phyloP scores from a whole-genome alignment of 2,797 vertebrate genomes.

The Balearica regulorum region DNA sequence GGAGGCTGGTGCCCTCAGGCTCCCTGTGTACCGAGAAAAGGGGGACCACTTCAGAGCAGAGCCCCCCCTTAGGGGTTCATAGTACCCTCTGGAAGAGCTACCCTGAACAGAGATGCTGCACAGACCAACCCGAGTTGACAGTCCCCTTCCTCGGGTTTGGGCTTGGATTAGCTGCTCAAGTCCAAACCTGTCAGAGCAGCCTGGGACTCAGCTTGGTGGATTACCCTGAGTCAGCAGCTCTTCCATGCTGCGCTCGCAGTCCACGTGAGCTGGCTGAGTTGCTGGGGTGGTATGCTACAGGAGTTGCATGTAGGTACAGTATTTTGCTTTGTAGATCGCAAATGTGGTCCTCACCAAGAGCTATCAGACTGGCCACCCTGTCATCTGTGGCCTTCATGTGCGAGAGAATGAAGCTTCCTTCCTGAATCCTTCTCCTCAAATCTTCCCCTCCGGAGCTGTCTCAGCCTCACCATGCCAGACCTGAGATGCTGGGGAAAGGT shows the following conservation, averaged over 20 bases:
- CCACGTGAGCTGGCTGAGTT: neutral
- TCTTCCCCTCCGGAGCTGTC: neutral
- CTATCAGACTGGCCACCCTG: neutral
- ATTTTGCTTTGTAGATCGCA: neutral
- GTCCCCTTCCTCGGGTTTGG: neutral
- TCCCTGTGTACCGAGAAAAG: neutral
- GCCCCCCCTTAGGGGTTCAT: neutral
- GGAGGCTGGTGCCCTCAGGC: neutral
- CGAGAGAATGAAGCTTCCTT: neutral
- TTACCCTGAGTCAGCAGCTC: neutral
- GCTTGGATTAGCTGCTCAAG: neutral
- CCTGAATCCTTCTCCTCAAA: neutral
- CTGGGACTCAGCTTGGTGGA: neutral
- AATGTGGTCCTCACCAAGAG: neutral
- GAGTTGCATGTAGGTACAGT: neutral
- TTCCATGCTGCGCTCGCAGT: fast-evolving
- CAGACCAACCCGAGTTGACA: neutral
- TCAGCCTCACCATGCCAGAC: neutral
- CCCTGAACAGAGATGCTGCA: neutral
- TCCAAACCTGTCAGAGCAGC: neutral
- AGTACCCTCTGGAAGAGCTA: neutral
- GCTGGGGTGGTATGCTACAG: fast-evolving
- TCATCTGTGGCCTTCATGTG: neutral
- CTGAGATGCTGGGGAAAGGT: neutral
- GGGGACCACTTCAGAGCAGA: neutral